Evolutionary conservation across 2,797 vertebrate genomes (phyloP), one percentile per base, ranked within the genome.

Genomic region (Allochrocebus solatus): DNA sequence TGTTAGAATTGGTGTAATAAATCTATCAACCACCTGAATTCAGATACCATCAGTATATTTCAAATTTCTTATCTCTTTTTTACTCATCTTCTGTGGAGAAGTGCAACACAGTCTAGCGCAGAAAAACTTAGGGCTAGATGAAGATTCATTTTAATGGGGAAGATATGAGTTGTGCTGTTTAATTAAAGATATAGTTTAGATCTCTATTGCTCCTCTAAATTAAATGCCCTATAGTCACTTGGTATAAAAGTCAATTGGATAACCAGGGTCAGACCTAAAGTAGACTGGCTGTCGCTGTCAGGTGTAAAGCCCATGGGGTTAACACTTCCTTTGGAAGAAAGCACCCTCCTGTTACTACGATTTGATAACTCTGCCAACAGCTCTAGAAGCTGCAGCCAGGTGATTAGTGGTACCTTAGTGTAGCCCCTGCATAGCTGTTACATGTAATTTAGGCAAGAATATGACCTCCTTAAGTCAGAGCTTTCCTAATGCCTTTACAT

Each of bases 271-370:
- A 86, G 30, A 16, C 4, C 21, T 92, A 36, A 79, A 43, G 46
- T 79, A 92, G 53, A 70, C 74, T 61, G 43, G 61, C 14, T 64
- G 1, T 87, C 6, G 0, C 39, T 59, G 48, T 57, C 76, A 84
- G 39, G 36, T 88, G 4, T 55, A 79, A 96, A 90, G 36, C 14
- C n/a, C 36, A 30, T 6, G 50, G 30, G 13, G 12, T 67, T 67
- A n/a, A n/a, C 33, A n/a, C 61, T 67, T 92, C 30, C 30, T 93
- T 87, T 90, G 50, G 81, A 79, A 96, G 59, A 92, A 91, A 93
- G 70, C 19, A 39, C 1, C 10, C 17, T 61, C 16, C 19, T 6
- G 13, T 81, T 74, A 33, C 75, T 64, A 12, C 70, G 85, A 85
- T 86, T 79, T 82, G 48, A 67, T 28, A 33, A 30, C 67, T 91